Conservation (phyloP, 2,888 invertebrate genomes). For the Idaea dimidiata region DNA sequence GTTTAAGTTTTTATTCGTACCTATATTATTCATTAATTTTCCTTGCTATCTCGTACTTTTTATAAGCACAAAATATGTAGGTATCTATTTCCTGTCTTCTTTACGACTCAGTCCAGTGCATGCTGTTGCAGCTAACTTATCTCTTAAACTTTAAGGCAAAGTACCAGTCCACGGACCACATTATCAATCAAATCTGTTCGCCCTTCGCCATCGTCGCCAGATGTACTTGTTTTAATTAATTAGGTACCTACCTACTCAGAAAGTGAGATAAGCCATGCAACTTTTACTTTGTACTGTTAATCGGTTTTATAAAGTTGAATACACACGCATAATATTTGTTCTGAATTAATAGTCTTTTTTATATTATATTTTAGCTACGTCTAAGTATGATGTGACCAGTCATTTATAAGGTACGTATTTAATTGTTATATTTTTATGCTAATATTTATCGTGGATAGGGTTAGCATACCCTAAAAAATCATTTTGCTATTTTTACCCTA, state of each 20-base stretch:
- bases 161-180: neutral
- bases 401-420: too few species aligned
- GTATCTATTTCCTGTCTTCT: too few species aligned
- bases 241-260: neutral
- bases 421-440: too few species aligned
- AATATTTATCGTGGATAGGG: too few species aligned
- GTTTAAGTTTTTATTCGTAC: too few species aligned
- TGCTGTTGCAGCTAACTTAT: neutral
- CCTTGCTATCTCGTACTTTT: neutral
- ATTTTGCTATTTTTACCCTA: too few species aligned
- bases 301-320: neutral
- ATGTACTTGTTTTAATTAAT: neutral
- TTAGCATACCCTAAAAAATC: too few species aligned
- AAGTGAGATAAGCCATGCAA: constrained; percentile 1
- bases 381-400: too few species aligned
- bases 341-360: too few species aligned
- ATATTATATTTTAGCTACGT: too few species aligned
- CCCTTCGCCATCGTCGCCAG: neutral
- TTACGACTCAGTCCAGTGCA: neutral
- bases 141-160: neutral
- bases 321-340: neutral
- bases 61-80: too few species aligned
- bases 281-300: neutral
- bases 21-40: too few species aligned
- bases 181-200: neutral